Percentiles rank a stretch among this genome's conserved stretches.
Conservation (phyloP, 2,113 vertebrate species). For the Bambusicola thoracicus region DNA sequence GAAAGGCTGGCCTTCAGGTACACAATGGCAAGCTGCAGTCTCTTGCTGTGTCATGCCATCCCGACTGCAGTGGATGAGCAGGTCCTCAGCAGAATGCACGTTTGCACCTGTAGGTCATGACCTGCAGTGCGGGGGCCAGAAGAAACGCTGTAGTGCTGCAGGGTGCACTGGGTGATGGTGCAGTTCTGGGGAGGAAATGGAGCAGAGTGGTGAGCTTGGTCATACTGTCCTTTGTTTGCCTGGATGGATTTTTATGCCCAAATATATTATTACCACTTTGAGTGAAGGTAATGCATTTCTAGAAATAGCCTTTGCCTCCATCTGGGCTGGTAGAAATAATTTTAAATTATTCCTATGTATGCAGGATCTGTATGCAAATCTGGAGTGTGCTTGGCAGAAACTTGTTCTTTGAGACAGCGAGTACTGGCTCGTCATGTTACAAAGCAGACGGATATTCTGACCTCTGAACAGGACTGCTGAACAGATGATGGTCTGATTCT, state of each 20-base stretch:
- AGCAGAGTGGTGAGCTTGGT: neutral
- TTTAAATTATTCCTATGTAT: neutral
- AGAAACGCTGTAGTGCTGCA: neutral
- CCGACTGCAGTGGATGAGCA: neutral
- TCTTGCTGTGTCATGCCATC: neutral
- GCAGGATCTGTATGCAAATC: neutral
- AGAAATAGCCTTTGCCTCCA: neutral
- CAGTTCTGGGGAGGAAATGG: neutral
- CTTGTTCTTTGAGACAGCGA: neutral
- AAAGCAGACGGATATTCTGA: neutral
- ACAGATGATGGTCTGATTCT: conserved; percentile 16
- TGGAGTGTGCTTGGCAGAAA: neutral
- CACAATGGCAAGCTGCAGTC: neutral
- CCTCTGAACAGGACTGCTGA: neutral
- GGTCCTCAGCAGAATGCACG: conserved; percentile 27
- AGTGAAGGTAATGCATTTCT: neutral
- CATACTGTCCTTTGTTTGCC: neutral
- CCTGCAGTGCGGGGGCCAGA: neutral
- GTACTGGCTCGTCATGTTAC: neutral
- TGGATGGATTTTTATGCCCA: neutral
- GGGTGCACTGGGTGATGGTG: neutral
- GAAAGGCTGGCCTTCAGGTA: neutral
- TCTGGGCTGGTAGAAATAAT: neutral
- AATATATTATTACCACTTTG: neutral
- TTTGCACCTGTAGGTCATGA: neutral